Evolutionary conservation across 2,113 vertebrate genomes (phyloP), one percentile per base, ranked within the genome.

Genomic region (Epinephelus lanceolatus): DNA sequence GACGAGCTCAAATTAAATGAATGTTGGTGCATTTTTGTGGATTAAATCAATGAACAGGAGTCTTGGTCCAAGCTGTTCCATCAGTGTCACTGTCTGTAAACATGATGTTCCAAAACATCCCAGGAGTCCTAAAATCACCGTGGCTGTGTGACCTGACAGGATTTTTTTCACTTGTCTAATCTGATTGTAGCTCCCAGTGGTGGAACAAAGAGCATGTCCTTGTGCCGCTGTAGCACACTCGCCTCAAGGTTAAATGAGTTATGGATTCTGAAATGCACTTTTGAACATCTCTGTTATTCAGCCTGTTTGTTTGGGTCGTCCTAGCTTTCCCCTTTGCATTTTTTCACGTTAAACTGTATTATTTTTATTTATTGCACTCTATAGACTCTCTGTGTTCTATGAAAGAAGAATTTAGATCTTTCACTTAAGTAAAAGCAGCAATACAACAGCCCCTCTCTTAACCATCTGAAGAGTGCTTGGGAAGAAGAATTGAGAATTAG

Each of bases 231-330:
- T 12, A 6, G 57, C 25, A 63, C 30, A 60, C 37, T 76, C n/a
- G 65, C 3, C 11, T 25, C 52, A 83, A 78, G 77, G 72, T 75
- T 76, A 86, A 83, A 77, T 65, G 25, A 80, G 61, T 82, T 68
- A 68, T 8, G 13, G 19, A 59, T 56, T 68, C 27, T 51, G n/a
- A 45, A 67, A 63, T 23, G 67, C 61, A 61, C 30, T 45, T 68
- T 67, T 51, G 56, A 25, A 61, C 42, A 53, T 23, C 40, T 37
- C 10, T 67, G 42, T 12, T 52, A 25, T 52, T 2, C 14, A 19
- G 8, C 10, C 33, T 8, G 4, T 40, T 40, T 33, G 25, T 62
- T 23, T 55, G 23, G 30, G 45, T 59, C 18, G 10, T 69, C 10
- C 57, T 13, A 12, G 40, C 18, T 30, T 19, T 40, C 49, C 18